phyloP scores from a whole-genome alignment of 2,888 invertebrate species.

The Drosophila meridionalis region DNA sequence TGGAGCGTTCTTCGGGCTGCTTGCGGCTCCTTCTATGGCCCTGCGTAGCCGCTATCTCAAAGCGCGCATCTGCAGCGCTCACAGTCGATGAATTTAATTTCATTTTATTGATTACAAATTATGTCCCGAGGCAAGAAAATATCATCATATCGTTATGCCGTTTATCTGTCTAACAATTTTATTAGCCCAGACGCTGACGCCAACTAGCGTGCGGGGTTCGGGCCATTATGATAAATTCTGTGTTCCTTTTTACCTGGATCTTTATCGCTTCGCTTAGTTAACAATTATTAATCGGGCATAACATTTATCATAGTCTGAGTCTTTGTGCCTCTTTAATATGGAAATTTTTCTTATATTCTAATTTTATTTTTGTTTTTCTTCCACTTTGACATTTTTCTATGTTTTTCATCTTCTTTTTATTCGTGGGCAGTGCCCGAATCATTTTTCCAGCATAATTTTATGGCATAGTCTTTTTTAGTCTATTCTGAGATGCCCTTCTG shows the following conservation, averaged over 20 bases:
- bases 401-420: not conserved
- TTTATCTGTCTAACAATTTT: slow-evolving; percentile 76
- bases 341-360: slow-evolving; percentile 49
- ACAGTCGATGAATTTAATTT: slow-evolving; percentile 61
- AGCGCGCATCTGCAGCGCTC: slow-evolving; percentile 59
- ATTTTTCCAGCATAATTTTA: slow-evolving; percentile 58
- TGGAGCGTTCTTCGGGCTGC: slow-evolving; percentile 7
- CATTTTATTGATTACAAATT: slow-evolving; percentile 80
- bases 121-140: slow-evolving; percentile 59
- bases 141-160: slow-evolving; percentile 59
- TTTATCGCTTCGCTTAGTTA: slow-evolving; percentile 73
- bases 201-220: slow-evolving; percentile 18
- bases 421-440: slow-evolving; percentile 43
- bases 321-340: slow-evolving; percentile 55
- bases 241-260: slow-evolving; percentile 48
- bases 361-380: slow-evolving; percentile 45
- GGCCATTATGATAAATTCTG: slow-evolving; percentile 52
- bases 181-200: slow-evolving; percentile 61
- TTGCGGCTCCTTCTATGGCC: slow-evolving; percentile 43
- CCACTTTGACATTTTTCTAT: slow-evolving; percentile 39
- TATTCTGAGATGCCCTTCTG: slow-evolving; percentile 36
- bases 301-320: slow-evolving; percentile 70
- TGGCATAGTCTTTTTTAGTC: slow-evolving; percentile 20
- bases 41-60: slow-evolving; percentile 66
- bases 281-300: slow-evolving; percentile 81